Percentiles rank a stretch among this genome's conserved stretches.
Conservation (phyloP, 2,113 vertebrate genomes). For the Naja naja region DNA sequence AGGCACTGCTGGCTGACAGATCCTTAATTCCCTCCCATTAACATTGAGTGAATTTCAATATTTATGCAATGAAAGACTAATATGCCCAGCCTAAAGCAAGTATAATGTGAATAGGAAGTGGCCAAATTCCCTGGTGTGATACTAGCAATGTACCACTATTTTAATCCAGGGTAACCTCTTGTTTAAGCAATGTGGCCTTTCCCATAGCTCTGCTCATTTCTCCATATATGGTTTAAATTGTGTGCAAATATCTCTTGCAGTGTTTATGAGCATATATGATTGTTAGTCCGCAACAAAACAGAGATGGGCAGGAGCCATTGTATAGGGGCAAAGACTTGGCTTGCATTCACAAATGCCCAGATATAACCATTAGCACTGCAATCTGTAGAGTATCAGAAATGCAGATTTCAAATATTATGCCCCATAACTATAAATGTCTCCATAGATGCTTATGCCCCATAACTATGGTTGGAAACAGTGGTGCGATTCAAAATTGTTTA, state of each 20-base stretch:
- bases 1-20: slow-evolving; percentile 15
- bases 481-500: no score
- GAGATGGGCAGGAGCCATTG: background rate
- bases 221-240: background rate
- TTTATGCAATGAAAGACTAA: slow-evolving; percentile 31
- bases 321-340: no score
- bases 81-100: slow-evolving; percentile 13
- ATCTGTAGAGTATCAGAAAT: background rate
- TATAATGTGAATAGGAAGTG: background rate
- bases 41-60: slow-evolving; percentile 28
- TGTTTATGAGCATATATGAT: background rate
- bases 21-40: slow-evolving; percentile 15
- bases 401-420: background rate
- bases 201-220: background rate
- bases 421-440: no score
- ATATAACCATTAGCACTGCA: background rate
- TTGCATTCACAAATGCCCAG: background rate
- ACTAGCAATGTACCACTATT: background rate
- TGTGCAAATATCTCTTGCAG: background rate
- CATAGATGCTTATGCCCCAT: background rate
- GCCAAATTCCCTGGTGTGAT: background rate
- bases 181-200: background rate
- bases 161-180: background rate
- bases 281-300: no score
- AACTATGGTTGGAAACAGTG: background rate